Conservation (phyloP, 1,140 invertebrate genomes). For the Plectus sambesii region DNA sequence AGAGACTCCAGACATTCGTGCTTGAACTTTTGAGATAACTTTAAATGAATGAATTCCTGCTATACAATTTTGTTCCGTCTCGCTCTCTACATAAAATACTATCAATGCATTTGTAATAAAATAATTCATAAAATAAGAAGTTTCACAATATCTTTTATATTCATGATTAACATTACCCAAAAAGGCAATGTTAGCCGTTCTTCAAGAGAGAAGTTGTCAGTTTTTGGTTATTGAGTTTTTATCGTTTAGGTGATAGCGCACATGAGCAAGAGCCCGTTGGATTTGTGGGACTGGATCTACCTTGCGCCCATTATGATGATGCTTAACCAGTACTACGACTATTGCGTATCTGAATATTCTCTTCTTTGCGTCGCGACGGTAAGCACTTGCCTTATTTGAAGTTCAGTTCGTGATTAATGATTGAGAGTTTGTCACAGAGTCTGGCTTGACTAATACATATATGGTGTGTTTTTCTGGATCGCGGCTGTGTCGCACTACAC, state of each 20-base stretch:
- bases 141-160: no score
- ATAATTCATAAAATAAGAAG: no score
- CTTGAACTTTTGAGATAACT: no score
- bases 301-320: slow-evolving; percentile 83
- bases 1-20: no score
- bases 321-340: slow-evolving; percentile 97
- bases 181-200: no score
- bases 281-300: slow-evolving; percentile 80
- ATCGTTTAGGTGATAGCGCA: slow-evolving; percentile 84
- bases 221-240: slow-evolving; percentile 29
- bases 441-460: slow-evolving; percentile 7
- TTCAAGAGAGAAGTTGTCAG: not conserved
- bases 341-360: slow-evolving; percentile 62
- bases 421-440: not conserved
- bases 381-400: not conserved
- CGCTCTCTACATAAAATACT: no score
- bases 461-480: no score
- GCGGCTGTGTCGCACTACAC: no score
- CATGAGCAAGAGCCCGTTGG: slow-evolving; percentile 97
- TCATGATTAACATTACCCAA: no score
- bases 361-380: slow-evolving; percentile 38
- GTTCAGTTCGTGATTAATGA: not conserved
- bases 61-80: no score
- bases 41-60: no score
- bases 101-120: no score